phyloP scores from a whole-genome alignment of 2,888 invertebrate genomes.

The Geotrupes spiniger region DNA sequence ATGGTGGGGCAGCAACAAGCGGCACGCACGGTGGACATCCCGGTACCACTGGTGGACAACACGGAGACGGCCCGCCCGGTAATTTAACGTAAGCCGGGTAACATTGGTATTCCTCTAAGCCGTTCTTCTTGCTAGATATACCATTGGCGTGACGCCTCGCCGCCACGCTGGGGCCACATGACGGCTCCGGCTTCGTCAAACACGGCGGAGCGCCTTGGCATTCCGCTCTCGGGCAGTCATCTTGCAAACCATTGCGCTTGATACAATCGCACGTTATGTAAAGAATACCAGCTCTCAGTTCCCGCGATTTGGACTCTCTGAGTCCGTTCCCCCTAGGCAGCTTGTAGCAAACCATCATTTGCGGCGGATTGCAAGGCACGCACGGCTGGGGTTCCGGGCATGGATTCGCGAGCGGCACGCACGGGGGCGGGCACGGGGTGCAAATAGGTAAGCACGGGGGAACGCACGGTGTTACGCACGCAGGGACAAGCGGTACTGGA shows the following conservation, averaged over 20 bases:
- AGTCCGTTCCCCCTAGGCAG: conserved; percentile 45
- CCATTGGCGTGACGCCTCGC: conserved; percentile 45
- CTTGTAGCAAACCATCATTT: conserved; percentile 57
- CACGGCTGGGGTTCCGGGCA: conserved; percentile 57
- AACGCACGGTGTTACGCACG: conserved; percentile 49
- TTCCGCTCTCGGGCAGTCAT: conserved; percentile 56
- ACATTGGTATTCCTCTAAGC: conserved; percentile 43
- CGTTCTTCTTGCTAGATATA: conserved; percentile 29
- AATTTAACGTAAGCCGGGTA: conserved; percentile 31
- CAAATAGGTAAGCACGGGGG: conserved; percentile 52
- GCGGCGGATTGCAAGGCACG: conserved; percentile 57
- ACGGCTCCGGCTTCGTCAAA: conserved; percentile 54
- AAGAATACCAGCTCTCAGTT: conserved; percentile 56
- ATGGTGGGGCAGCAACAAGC: conserved; percentile 24
- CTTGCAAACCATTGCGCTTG: conserved; percentile 60
- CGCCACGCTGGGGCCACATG: conserved; percentile 51
- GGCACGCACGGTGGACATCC: conserved; percentile 32
- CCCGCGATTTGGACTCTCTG: conserved; percentile 50
- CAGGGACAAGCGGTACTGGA: conserved; percentile 38
- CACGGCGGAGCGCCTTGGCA: conserved; percentile 57
- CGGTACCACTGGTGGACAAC: conserved; percentile 41
- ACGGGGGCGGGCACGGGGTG: conserved; percentile 51
- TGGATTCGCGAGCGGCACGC: conserved; percentile 52
- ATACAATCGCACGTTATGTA: conserved; percentile 59
- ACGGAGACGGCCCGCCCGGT: conserved; percentile 31